A percentile compares a stretch with the other conserved stretches of the same genome.
These are phyloP conservation scores for Mormoops blainvillei DNA, from an alignment of 2,113 vertebrate species.

Conservation along the genomic window DNA sequence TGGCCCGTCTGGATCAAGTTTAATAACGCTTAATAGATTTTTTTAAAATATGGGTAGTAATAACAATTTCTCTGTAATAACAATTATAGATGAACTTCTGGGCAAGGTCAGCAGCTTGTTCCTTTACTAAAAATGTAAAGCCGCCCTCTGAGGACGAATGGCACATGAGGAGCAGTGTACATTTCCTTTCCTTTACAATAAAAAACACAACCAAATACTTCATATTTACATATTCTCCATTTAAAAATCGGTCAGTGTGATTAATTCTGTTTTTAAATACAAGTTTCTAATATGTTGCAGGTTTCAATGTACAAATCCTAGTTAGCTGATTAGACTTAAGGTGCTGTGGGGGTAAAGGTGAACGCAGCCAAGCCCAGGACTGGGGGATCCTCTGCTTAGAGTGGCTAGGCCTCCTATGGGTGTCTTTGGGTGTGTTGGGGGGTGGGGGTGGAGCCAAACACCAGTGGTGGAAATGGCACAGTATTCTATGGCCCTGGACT, in stretches of 20 bases:
- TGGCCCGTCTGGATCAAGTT: conserved; percentile 56
- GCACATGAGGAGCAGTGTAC: not conserved
- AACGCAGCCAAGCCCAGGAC: conserved; percentile 36
- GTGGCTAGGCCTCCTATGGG: not conserved
- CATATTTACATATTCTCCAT: conserved; percentile 72
- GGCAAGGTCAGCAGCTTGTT: conserved; percentile 56
- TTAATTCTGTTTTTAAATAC: conserved; percentile 64
- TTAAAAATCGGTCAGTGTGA: conserved; percentile 59
- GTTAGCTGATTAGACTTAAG: conserved; percentile 70
- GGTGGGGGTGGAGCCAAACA: not conserved
- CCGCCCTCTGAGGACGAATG: not conserved
- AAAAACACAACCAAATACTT: not conserved
- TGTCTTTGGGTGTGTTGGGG: not conserved
- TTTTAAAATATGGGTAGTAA: conserved; percentile 39
- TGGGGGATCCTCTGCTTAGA: conserved; percentile 30
- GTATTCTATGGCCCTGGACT: not conserved
- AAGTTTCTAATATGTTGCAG: conserved; percentile 58
- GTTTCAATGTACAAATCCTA: conserved; percentile 62
- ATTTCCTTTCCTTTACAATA: not conserved
- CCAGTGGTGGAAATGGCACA: not conserved
- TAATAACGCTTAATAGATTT: conserved; percentile 42
- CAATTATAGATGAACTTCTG: conserved; percentile 27
- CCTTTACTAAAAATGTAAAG: conserved; percentile 7
- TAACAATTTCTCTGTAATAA: not conserved
- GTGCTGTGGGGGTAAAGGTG: conserved; percentile 70